phyloP scores from a whole-genome alignment of 2,888 invertebrate species.

The Polia nebulosa region DNA sequence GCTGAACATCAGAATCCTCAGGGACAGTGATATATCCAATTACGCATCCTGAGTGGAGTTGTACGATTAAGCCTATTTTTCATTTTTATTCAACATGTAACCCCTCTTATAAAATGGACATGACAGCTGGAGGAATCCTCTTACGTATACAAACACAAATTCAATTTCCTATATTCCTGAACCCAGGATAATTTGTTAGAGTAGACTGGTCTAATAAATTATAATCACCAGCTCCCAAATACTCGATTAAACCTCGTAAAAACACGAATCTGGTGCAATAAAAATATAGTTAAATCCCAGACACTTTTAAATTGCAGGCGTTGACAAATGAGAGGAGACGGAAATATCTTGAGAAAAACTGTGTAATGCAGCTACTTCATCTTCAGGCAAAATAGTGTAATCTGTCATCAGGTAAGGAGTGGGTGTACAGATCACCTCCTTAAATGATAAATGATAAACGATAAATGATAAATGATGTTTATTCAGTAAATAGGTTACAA shows the following conservation, averaged over 20 bases:
- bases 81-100: neutral
- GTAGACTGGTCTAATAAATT: neutral
- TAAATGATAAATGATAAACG: too few relatives aligned
- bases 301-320: conserved; percentile 45
- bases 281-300: conserved; percentile 34
- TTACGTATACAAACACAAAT: conserved; percentile 5
- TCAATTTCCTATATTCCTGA: too few relatives aligned
- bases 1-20: neutral
- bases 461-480: too few relatives aligned
- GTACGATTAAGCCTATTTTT: neutral
- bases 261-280: conserved; percentile 30
- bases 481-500: too few relatives aligned
- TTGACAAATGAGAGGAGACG: conserved; percentile 51
- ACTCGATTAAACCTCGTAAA: neutral
- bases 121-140: neutral
- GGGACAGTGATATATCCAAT: neutral
- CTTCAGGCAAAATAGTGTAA: conserved; percentile 16
- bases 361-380: conserved; percentile 41
- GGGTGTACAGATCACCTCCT: conserved; percentile 34
- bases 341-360: conserved; percentile 37
- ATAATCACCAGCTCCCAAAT: conserved; percentile 15
- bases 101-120: neutral
- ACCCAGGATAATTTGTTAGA: neutral
- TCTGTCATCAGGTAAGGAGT: conserved; percentile 37
- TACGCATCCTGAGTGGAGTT: neutral